Evolutionary conservation across 2,888 invertebrate species (phyloP).

Genomic region (Polia nebulosa): DNA sequence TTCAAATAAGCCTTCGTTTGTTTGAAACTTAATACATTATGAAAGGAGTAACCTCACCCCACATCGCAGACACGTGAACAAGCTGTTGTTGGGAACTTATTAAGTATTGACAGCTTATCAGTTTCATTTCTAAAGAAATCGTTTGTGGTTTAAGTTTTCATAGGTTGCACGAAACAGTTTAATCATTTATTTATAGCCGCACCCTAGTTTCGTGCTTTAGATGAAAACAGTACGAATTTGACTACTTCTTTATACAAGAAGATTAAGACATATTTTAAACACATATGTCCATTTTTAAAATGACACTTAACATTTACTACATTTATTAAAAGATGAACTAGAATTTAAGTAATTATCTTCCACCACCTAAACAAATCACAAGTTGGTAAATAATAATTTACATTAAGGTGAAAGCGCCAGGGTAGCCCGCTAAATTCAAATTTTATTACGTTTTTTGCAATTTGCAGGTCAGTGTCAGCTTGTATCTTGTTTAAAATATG

Average conservation of each 20-base stretch:
- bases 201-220: not conserved
- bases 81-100: constrained; percentile 1
- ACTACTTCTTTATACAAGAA: not conserved
- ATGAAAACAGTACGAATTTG: not conserved
- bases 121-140: not conserved
- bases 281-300: too few species aligned
- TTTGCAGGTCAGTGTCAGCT: too few species aligned
- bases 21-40: constrained; percentile 10
- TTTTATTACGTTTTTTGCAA: too few species aligned
- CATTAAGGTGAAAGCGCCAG: too few species aligned
- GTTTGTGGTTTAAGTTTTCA: constrained; percentile 9
- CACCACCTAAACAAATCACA: not conserved
- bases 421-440: too few species aligned
- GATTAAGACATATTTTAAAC: not conserved
- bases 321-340: not conserved
- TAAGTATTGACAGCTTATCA: constrained; percentile 23
- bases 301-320: not conserved
- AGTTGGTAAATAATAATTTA: not conserved
- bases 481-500: too few species aligned
- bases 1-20: not conserved
- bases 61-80: not conserved
- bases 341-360: not conserved
- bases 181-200: constrained; percentile 3
- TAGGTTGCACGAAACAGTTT: not conserved
- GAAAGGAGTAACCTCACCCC: not conserved